phyloP scores from a whole-genome alignment of 2,797 vertebrate species.

The Nothura maculosa region DNA sequence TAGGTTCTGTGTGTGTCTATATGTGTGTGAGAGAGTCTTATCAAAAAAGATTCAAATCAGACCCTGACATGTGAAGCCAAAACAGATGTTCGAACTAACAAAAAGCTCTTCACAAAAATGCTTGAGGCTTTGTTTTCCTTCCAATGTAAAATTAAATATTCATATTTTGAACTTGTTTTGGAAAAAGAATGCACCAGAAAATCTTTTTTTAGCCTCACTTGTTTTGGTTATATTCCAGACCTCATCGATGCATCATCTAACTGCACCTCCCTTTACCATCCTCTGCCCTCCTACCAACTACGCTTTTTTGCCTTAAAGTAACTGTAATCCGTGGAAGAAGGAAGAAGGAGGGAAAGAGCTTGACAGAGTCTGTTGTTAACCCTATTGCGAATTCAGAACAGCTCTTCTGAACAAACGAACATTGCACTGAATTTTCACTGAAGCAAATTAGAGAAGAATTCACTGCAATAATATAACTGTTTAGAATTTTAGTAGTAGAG shows the following conservation, averaged over 20 bases:
- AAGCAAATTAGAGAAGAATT: conserved; percentile 64
- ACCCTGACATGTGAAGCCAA: conserved; percentile 32
- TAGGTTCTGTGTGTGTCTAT: not conserved
- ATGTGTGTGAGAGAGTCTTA: not conserved
- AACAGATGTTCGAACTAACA: conserved; percentile 48
- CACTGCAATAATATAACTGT: conserved; percentile 46
- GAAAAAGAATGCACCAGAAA: conserved; percentile 24
- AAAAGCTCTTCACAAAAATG: conserved; percentile 47
- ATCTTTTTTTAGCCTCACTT: not conserved
- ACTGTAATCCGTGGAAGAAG: not conserved
- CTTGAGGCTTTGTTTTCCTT: conserved; percentile 59
- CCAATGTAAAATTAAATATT: conserved; percentile 42
- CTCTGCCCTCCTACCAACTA: not conserved
- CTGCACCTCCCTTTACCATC: not conserved
- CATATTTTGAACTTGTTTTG: not conserved
- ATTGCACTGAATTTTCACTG: conserved; percentile 56
- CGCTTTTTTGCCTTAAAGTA: not conserved
- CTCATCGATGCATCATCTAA: not conserved
- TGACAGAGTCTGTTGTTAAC: not conserved
- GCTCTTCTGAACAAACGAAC: not conserved
- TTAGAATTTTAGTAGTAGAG: conserved; percentile 58
- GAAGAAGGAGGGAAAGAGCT: not conserved
- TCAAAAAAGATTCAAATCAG: conserved; percentile 64
- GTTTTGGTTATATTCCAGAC: not conserved
- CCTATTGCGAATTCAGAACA: accelerated